phyloP scores from a whole-genome alignment of 2,113 vertebrate genomes.

The Anthoscopus minutus region DNA sequence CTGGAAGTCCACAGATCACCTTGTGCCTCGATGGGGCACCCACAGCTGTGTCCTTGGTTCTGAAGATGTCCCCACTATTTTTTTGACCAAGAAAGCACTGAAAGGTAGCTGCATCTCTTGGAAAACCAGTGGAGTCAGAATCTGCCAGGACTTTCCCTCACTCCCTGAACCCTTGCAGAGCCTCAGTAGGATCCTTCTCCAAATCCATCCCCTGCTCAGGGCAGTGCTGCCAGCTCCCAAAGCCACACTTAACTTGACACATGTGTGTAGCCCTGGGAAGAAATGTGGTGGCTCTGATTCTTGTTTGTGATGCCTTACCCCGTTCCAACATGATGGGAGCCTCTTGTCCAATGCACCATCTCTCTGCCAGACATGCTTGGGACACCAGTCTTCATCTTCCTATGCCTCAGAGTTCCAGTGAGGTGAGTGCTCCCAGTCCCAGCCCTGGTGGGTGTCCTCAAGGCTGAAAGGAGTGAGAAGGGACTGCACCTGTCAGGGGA shows the following conservation, averaged over 20 bases:
- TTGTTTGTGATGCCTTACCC: not conserved
- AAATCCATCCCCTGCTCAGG: not conserved
- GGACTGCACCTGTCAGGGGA: rapidly evolving
- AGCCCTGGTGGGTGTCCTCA: rapidly evolving
- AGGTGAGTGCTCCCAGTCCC: not conserved
- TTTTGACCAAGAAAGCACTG: not conserved
- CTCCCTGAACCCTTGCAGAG: not conserved
- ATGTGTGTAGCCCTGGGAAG: not conserved
- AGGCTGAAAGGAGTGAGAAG: rapidly evolving
- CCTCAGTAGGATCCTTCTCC: not conserved
- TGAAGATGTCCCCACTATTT: not conserved
- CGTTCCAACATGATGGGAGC: not conserved
- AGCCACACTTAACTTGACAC: not conserved
- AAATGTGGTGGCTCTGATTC: not conserved
- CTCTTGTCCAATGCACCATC: rapidly evolving
- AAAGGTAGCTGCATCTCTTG: not conserved
- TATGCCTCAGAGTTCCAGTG: rapidly evolving
- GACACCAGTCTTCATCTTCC: not conserved
- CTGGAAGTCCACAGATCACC: not conserved
- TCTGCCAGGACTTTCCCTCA: not conserved
- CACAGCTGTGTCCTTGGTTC: not conserved
- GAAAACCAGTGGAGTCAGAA: rapidly evolving
- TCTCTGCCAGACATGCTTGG: rapidly evolving
- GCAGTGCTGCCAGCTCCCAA: not conserved
- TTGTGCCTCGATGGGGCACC: not conserved